A percentile compares a stretch with the other conserved stretches of the same genome.
Evolutionary conservation across 1,140 invertebrate species (phyloP).

Genomic region (Drosophila murphyi): DNA sequence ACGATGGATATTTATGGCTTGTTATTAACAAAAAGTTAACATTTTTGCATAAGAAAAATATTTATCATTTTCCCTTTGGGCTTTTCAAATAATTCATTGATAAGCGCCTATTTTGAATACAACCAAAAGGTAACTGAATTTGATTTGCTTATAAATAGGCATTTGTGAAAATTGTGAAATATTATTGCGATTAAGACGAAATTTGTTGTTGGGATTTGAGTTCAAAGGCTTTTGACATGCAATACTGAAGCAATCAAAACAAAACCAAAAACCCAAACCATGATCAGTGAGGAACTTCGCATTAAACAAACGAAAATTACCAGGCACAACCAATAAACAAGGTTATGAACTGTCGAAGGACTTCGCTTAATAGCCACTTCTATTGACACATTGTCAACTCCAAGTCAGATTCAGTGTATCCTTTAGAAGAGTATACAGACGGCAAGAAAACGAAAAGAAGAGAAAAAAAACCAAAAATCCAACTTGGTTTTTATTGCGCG

Average conservation of each 20-base stretch:
- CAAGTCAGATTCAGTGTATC: constrained; percentile 39
- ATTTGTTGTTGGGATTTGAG: too few species aligned
- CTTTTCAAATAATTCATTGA: constrained; percentile 20
- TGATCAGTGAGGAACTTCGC: not conserved
- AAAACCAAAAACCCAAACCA: not conserved
- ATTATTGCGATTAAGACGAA: too few species aligned
- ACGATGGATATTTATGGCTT: constrained; percentile 24
- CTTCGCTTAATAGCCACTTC: constrained; percentile 21
- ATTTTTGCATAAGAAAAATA: constrained; percentile 24
- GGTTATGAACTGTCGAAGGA: not conserved
- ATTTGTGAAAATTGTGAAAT: too few species aligned
- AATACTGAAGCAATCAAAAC: not conserved
- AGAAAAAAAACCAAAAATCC: constrained; percentile 42
- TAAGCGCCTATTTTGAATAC: not conserved
- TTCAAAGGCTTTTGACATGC: too few species aligned
- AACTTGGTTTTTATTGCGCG: constrained; percentile 76
- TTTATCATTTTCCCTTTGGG: constrained; percentile 21
- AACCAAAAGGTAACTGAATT: not conserved
- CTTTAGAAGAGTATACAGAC: constrained; percentile 53
- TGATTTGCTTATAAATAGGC: not conserved
- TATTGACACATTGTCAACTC: constrained; percentile 42
- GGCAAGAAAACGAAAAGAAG: constrained; percentile 16
- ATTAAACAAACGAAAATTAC: not conserved
- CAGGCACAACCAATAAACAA: not conserved
- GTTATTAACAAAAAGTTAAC: constrained; percentile 21